These are phyloP conservation scores for Bufotes viridis DNA, from an alignment of 2,797 vertebrate genomes.

Conservation along the genomic window DNA sequence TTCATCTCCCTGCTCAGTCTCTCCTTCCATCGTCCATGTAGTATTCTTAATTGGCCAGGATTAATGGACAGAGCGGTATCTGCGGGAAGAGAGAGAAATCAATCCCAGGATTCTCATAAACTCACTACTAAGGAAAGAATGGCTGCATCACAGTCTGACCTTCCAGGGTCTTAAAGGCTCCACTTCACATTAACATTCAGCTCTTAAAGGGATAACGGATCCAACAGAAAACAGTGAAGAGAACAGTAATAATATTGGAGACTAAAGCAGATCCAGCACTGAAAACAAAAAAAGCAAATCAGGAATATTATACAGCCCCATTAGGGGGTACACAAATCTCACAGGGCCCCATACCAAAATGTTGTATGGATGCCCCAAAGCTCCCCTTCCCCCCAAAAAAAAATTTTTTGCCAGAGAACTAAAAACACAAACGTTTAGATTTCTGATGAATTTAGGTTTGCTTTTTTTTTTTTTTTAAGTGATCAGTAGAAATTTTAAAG, in stretches of 20 bases:
- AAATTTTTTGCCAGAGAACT: too few relatives aligned
- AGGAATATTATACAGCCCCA: background rate
- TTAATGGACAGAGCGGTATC: constrained; percentile 15
- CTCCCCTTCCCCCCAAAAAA: too few relatives aligned
- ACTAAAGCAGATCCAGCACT: background rate
- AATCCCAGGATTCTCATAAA: constrained; percentile 32
- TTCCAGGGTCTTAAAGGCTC: background rate
- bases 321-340: too few relatives aligned
- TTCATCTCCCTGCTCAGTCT: background rate
- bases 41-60: constrained; percentile 30
- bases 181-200: background rate
- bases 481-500: too few relatives aligned
- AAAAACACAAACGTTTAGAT: too few relatives aligned
- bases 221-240: background rate
- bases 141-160: background rate
- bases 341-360: too few relatives aligned
- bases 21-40: background rate
- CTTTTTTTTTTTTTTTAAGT: too few relatives aligned
- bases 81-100: constrained; percentile 3
- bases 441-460: too few relatives aligned
- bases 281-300: background rate
- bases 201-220: background rate
- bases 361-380: too few relatives aligned
- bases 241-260: background rate
- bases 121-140: background rate